Evolutionary conservation across 2,888 invertebrate genomes (phyloP).

Genomic region (Merodon equestris): DNA sequence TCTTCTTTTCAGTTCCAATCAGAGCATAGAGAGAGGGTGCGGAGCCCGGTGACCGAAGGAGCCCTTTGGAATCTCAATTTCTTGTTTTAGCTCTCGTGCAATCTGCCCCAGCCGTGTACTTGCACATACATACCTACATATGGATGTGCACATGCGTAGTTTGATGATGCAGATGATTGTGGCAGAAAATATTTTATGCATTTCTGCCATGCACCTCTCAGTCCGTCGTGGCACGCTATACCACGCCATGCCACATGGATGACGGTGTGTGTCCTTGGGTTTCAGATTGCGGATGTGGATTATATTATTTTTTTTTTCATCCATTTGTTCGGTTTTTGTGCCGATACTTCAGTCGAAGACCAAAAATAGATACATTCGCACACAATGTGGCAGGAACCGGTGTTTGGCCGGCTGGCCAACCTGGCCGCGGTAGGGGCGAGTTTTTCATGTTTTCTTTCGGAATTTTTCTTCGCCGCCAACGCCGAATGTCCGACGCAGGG

Average conservation of each 20-base stretch:
- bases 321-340: no score
- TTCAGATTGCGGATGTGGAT: conserved; percentile 65
- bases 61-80: conserved; percentile 49
- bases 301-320: conserved; percentile 15
- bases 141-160: conserved; percentile 1
- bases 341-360: conserved; percentile 51
- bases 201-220: conserved; percentile 53
- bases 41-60: conserved; percentile 2
- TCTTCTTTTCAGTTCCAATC: conserved; percentile 33
- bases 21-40: conserved; percentile 2
- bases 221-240: conserved; percentile 12
- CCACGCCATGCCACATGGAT: conserved; percentile 14
- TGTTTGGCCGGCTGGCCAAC: not conserved
- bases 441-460: conserved; percentile 16
- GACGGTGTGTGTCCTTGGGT: conserved; percentile 58
- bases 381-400: conserved; percentile 5
- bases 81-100: conserved; percentile 29
- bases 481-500: conserved; percentile 18
- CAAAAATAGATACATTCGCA: conserved; percentile 58
- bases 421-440: not conserved
- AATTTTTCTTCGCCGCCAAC: no score
- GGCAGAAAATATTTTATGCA: conserved; percentile 67
- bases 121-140: no score
- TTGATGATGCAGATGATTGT: conserved; percentile 68
- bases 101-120: conserved; percentile 20